These are phyloP conservation scores for Tachystola acroxantha DNA, from an alignment of 2,888 invertebrate genomes.

Conservation along the genomic window DNA sequence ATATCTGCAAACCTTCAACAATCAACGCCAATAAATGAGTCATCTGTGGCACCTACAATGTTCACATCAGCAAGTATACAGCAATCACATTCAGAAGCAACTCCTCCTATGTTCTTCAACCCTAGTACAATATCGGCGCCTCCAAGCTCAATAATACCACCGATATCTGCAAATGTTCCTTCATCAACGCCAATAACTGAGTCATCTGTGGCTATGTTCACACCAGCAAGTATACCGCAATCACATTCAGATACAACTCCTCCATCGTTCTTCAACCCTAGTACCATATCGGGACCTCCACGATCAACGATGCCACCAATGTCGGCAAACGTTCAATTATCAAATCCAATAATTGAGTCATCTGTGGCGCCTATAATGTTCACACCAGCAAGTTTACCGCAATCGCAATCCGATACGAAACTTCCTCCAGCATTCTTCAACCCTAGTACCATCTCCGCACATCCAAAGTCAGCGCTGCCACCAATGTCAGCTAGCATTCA, in stretches of 20 bases:
- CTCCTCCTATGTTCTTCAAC: not conserved
- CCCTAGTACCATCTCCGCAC: too few relatives aligned
- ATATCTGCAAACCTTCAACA: not conserved
- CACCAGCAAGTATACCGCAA: not conserved
- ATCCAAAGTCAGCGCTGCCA: too few relatives aligned
- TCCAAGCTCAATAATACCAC: not conserved
- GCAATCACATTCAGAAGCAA: not conserved
- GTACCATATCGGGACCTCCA: not conserved
- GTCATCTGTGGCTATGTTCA: not conserved
- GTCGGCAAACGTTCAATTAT: not conserved
- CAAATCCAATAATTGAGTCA: not conserved
- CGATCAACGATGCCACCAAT: not conserved
- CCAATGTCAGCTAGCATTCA: too few relatives aligned
- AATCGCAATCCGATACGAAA: not conserved
- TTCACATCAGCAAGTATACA: not conserved
- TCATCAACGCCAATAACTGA: not conserved
- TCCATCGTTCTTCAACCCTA: too few relatives aligned
- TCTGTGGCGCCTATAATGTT: not conserved
- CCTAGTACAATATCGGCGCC: too few relatives aligned
- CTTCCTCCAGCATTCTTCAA: constrained; percentile 29
- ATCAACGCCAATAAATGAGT: not conserved
- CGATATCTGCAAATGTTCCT: not conserved
- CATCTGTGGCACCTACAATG: not conserved
- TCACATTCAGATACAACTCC: too few relatives aligned
- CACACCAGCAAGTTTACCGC: not conserved